Conservation (phyloP, 2,113 vertebrate genomes). For the Lophius piscatorius region DNA sequence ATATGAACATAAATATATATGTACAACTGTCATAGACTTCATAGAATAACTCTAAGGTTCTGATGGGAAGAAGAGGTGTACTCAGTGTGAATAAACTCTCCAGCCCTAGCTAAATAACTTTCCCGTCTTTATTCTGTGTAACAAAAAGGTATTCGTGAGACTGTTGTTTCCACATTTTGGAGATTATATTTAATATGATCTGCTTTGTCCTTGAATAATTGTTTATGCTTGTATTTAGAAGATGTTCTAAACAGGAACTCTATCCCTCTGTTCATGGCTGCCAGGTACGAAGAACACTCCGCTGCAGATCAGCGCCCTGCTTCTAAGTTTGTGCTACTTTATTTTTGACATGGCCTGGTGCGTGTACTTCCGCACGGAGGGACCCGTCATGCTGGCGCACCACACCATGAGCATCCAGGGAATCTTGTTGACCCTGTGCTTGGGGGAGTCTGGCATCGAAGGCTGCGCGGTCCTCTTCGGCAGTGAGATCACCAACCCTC, state of each 20-base stretch:
- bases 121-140: too few species aligned
- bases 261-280: constrained; percentile 22
- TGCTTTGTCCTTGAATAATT: too few species aligned
- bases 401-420: constrained; percentile 94
- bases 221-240: not conserved
- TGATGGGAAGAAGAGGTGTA: too few species aligned
- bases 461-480: constrained; percentile 93
- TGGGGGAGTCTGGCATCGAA: constrained; percentile 91
- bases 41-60: too few species aligned
- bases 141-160: too few species aligned
- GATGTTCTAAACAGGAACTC: not conserved
- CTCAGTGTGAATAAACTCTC: too few species aligned
- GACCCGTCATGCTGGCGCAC: constrained; percentile 92
- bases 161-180: too few species aligned
- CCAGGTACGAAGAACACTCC: constrained; percentile 91
- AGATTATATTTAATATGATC: too few species aligned
- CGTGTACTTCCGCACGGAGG: constrained; percentile 91
- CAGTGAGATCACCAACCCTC: constrained; percentile 95
- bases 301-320: constrained; percentile 87
- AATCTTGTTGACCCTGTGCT: constrained; percentile 86
- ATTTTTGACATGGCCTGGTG: constrained; percentile 96
- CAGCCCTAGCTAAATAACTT: too few species aligned
- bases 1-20: too few species aligned
- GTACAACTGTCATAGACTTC: too few species aligned
- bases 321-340: constrained; percentile 94